Base-by-base conservation (phyloP, 1,140 invertebrate species). In the Riptortus pedestris region DNA sequence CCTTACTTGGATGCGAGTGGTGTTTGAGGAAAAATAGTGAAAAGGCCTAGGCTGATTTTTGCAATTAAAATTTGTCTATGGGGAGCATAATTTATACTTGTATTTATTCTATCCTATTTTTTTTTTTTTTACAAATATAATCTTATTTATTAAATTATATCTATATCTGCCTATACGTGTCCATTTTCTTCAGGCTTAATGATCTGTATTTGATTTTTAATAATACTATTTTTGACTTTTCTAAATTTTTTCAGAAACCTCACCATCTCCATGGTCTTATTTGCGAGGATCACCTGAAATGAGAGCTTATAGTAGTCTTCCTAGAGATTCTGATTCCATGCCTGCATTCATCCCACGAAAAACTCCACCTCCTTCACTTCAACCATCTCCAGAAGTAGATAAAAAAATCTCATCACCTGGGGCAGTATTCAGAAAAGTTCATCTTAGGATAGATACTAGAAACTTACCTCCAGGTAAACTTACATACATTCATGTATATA, bases 281-380 rank as follows among this genome's bases (percentile, higher is more conserved):
- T 67, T 77, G 11, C 74, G 81, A 66, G 78, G 76, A 62, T 80
- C 79, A 0, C 74, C 77, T 2, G 79, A 81, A 68, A 72, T 79
- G 62, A 73, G 81, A 20, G 72, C 80, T 1, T 83, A 82, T 70
- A 80, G 78, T 55, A 83, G 81, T 66, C 69, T 83, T 28, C 81
- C 81, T 11, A 71, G 77, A n/a, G 66, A 67, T 26, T 64, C 43
- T 26, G 68, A 67, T n/a, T 68, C 62, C 31, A 27, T 63, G 22
- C 33, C 62, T 31, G 55, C 28, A 0, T 55, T 55, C 14, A 24
- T 55, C 24, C 60, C n/a, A 33, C 60, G 51, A 4, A 55, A 55
- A 14, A 55, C 51, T 55, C 51, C 18, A 45, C 59, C 65, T 18
- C 57, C 61, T 38, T 63, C 61, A 43, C 24, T 55, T 24, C 51